Conservation (phyloP, 2,113 vertebrate species). For the Rhea pennata region DNA sequence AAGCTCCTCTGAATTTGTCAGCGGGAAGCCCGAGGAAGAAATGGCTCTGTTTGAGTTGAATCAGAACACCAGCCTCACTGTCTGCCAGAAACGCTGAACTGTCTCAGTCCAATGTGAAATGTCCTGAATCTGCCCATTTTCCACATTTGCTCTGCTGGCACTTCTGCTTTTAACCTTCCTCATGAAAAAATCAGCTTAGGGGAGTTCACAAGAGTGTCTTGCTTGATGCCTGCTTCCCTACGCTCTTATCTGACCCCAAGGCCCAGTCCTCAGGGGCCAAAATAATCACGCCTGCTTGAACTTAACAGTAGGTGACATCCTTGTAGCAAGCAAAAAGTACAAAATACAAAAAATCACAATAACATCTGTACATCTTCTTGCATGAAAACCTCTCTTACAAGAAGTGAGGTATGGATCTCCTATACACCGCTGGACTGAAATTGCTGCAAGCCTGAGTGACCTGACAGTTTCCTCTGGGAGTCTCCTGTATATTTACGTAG, state of each 20-base stretch:
- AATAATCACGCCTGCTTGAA: neutral
- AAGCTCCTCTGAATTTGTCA: conserved; percentile 30
- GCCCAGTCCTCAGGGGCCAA: neutral
- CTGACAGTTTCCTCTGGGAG: conserved; percentile 5
- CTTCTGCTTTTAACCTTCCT: neutral
- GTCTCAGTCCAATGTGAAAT: conserved; percentile 19
- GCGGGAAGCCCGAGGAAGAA: conserved; percentile 2
- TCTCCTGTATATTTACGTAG: conserved; percentile 10
- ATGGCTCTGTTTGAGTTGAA: conserved; percentile 50
- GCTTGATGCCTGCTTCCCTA: neutral
- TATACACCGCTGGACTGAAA: neutral
- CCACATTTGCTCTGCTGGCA: neutral
- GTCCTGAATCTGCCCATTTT: neutral
- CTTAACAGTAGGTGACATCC: neutral
- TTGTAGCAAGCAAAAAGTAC: neutral
- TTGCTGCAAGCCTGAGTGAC: neutral
- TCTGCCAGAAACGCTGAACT: conserved; percentile 49
- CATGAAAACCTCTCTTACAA: neutral
- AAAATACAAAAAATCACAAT: neutral
- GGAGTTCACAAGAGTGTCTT: neutral
- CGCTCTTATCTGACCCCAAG: neutral
- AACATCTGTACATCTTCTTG: neutral
- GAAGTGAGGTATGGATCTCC: neutral
- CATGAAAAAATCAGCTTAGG: neutral
- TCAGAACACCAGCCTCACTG: neutral